These are phyloP conservation scores for Kryptolebias ocellatus DNA, from an alignment of 2,797 vertebrate genomes.

Conservation along the genomic window DNA sequence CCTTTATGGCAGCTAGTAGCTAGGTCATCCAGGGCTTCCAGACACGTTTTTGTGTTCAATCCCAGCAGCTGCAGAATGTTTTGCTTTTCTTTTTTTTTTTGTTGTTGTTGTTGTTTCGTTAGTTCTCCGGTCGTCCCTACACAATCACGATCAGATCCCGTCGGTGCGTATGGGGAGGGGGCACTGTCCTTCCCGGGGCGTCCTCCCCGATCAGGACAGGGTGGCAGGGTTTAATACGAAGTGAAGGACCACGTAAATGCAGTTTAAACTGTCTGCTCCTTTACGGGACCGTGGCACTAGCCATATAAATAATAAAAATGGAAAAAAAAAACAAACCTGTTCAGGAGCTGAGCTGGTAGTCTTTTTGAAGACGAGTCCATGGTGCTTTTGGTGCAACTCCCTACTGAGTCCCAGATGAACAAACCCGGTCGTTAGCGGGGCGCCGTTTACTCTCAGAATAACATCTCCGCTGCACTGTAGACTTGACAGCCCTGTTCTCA, in stretches of 20 bases:
- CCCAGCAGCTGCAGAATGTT: slow-evolving; percentile 80
- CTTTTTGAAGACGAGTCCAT: slow-evolving; percentile 48
- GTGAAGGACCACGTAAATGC: slow-evolving; percentile 26
- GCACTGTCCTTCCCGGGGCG: slow-evolving; percentile 24
- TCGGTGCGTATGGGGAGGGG: slow-evolving; percentile 14
- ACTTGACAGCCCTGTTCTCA: slow-evolving; percentile 38
- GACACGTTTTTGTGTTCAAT: slow-evolving; percentile 75
- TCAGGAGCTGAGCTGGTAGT: slow-evolving; percentile 45
- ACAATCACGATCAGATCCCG: slow-evolving; percentile 39
- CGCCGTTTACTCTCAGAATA: slow-evolving; percentile 27
- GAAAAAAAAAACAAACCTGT: background rate
- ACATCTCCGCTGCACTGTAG: slow-evolving; percentile 32
- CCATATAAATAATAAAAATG: background rate
- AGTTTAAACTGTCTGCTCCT: slow-evolving; percentile 48
- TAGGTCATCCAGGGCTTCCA: slow-evolving; percentile 88
- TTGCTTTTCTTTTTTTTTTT: slow-evolving; percentile 39
- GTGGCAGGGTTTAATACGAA: slow-evolving; percentile 30
- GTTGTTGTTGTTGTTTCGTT: background rate
- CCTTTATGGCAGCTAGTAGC: slow-evolving; percentile 86
- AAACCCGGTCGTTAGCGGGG: slow-evolving; percentile 39
- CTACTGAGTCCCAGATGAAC: slow-evolving; percentile 58
- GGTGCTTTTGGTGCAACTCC: slow-evolving; percentile 76
- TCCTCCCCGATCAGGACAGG: slow-evolving; percentile 29
- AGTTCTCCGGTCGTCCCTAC: slow-evolving; percentile 22
- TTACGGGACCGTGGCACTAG: slow-evolving; percentile 6